Evolutionary conservation across 2,797 vertebrate species (phyloP), one percentile per base, ranked within the genome.

Genomic region (Gambusia yucatana): DNA sequence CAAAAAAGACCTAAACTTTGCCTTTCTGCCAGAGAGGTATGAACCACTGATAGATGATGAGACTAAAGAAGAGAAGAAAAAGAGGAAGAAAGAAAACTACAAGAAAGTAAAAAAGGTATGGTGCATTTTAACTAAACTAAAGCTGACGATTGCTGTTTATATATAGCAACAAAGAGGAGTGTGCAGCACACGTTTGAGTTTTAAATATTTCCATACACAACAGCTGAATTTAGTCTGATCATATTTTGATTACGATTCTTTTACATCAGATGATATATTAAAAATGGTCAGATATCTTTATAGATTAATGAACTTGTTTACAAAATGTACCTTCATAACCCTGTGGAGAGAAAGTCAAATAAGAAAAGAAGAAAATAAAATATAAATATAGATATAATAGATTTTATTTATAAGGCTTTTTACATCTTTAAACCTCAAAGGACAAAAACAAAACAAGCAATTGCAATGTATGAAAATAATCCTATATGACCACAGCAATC

Each of bases 61-160:
- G 11, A 83, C 59, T 6, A 88, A 88, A 74, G 92, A 94, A n/a
- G 93, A 94, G 82, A 94, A 84, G 82, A 94, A 92, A 77, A 92
- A 84, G 47, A 92, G 80, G 72, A 96, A 90, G 88, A 96, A 96
- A 78, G 95, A 96, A 83, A 96, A 92, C 82, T 94, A 93, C 83
- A 95, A 96, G 89, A 97, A 97, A 91, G 97, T 96, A 10, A 95
- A 94, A 83, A 97, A 98, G 97, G 98, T 98, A 84, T 47, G 91
- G 0, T 17, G 1, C 8, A 2, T 36, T 10, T 59, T 20, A 41
- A 55, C 52, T 33, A 9, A 4, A 4, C 46, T 69, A 14, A 44
- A 43, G 20, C 10, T 69, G 65, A 41, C 1, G 1, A 25, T 25
- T 43, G 1, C 63, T 39, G 36, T 22, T 41, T 41, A 67, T 3